A percentile compares a stretch with the other conserved stretches of the same genome.
These are phyloP conservation scores for Zaprionus africanus DNA, from an alignment of 1,140 invertebrate species.

Conservation along the genomic window DNA sequence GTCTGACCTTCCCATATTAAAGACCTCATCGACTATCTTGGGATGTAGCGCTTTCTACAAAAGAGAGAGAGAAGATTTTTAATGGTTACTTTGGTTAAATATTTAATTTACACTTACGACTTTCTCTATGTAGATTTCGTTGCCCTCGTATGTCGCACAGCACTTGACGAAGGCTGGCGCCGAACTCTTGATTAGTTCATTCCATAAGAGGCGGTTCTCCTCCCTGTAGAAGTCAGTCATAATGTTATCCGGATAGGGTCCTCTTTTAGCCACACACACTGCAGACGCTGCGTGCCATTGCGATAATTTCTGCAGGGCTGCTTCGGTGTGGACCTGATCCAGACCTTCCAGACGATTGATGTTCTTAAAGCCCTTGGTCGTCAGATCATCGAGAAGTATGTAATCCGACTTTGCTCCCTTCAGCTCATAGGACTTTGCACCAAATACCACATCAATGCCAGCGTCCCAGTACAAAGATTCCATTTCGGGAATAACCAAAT, in stretches of 20 bases:
- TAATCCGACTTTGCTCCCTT: constrained; percentile 39
- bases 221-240: constrained; percentile 47
- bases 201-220: constrained; percentile 39
- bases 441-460: constrained; percentile 59
- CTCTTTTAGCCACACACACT: constrained; percentile 84
- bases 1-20: constrained; percentile 51
- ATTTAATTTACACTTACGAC: neutral
- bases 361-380: constrained; percentile 82
- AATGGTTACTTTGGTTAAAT: neutral
- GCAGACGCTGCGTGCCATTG: constrained; percentile 86
- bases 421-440: constrained; percentile 56
- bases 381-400: constrained; percentile 86
- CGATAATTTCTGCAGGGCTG: constrained; percentile 85
- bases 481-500: constrained; percentile 59
- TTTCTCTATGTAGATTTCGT: constrained; percentile 5
- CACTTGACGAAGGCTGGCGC: constrained; percentile 38
- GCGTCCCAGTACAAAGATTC: constrained; percentile 78
- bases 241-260: constrained; percentile 55
- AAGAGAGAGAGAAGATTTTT: neutral
- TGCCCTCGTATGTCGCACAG: constrained; percentile 38
- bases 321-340: constrained; percentile 84
- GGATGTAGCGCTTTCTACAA: constrained; percentile 38
- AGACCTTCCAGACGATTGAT: constrained; percentile 85
- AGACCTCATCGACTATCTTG: constrained; percentile 35
- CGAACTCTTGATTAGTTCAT: constrained; percentile 30